phyloP scores from a whole-genome alignment of 2,113 vertebrate genomes.

The Cryptotis parvus region DNA sequence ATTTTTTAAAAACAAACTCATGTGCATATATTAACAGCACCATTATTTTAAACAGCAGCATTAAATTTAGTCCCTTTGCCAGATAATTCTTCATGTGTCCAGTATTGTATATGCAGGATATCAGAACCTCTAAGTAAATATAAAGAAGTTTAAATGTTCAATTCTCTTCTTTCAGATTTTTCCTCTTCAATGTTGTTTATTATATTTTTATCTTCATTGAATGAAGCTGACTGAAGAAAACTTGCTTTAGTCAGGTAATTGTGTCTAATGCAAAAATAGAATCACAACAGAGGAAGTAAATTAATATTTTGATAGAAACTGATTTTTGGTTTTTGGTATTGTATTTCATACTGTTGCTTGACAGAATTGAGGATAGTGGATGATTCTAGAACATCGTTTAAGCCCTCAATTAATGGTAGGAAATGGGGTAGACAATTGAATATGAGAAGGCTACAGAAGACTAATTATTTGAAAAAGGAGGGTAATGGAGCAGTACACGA shows the following conservation, averaged over 20 bases:
- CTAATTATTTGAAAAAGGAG: conserved; percentile 9
- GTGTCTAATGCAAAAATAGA: conserved; percentile 42
- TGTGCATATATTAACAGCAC: not conserved
- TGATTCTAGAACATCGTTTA: conserved; percentile 3
- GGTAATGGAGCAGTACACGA: not conserved
- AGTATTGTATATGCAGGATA: not conserved
- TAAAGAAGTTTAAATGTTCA: not conserved
- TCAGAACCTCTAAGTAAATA: not conserved
- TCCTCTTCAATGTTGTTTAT: not conserved
- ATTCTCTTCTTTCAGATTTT: not conserved
- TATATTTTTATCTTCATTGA: not conserved
- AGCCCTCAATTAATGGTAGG: not conserved
- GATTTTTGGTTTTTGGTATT: not conserved
- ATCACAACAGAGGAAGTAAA: not conserved
- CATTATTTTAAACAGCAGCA: not conserved
- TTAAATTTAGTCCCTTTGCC: not conserved
- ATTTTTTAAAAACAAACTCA: conserved; percentile 22
- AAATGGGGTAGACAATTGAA: not conserved
- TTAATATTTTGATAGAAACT: conserved; percentile 43
- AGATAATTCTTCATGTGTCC: not conserved
- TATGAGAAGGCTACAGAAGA: not conserved
- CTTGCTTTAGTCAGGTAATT: not conserved
- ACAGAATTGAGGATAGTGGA: not conserved
- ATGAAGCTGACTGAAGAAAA: too few species aligned
- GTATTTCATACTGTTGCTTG: not conserved